Base-by-base conservation (phyloP, 2,888 invertebrate genomes). In the Carterocephalus palaemon region DNA sequence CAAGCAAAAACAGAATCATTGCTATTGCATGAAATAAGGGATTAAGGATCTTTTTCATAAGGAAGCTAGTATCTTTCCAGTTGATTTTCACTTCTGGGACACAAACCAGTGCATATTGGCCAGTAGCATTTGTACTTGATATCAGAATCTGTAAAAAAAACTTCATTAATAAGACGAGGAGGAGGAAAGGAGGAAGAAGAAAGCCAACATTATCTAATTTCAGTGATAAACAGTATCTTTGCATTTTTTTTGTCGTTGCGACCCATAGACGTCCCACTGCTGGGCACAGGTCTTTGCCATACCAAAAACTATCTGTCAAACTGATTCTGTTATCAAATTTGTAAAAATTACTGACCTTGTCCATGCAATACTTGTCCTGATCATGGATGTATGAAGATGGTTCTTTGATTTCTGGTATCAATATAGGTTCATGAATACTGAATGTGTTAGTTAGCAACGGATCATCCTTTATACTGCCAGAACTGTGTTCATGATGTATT, bases 361-460 rank as follows among this genome's bases (percentile, higher is more conserved):
- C 95, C 63, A 94, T 88, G 64, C 95, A 95, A 69, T 95, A 95
- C 73, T 92, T 91, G 26, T 92, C 92, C 51, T 90, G 91, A 9
- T 88, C 83, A 66, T 94, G 93, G 64, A 94, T 93, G 61, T 92
- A 90, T 48, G 89, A 91, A 2, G 89, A 70, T 38, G 89, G 79
- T 66, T 90, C 80, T 59, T 87, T 81, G 38, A 79, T 83, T 12
- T 87, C 88, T 60, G 81, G 82, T 50, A 84, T 75, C 10, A 65
- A 52, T 46, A 79, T 77, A 9, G 66, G 67, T 45, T 74, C 83
- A 65, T 80, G 75, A 49, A 82, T 60, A 50, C 57, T 72, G 26
- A 73, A 75, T 38, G 69, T 59, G 43, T 67, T 70, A 6, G 62
- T 67, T 5, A 66, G 49, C 15, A 64, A 47, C 13, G 66, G 70